Base-by-base conservation (phyloP, 2,888 invertebrate genomes). In the Watsonalla binaria region DNA sequence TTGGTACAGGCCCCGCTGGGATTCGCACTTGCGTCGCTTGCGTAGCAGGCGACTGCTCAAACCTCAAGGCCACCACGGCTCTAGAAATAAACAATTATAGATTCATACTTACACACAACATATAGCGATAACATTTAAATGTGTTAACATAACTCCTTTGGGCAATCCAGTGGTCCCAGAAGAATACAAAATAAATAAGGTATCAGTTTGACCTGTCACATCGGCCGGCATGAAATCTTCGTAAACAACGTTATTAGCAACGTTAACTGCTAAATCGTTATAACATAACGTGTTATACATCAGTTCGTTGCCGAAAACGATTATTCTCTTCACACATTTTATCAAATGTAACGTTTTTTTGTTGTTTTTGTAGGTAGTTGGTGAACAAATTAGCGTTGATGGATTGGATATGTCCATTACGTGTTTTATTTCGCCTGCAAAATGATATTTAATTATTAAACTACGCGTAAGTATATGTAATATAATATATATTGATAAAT, bases 101-200 rank as follows among this genome's bases (percentile, higher is more conserved):
- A 54, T 11, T 6, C 5, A 42, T 60, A 84, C 86, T 74, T 69
- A 85, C 85, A 75, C 9, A 42, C 52, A 57, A 63, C 75, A 66
- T 0, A 67, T 59, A 46, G 68, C 52, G 0, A 87, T 54, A 0
- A 80, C 61, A 62, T 84, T 87, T 0, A 76, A 53, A 61, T 89
- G 88, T 0, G 86, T 78, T 15, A 80, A 35, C 78, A 84, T 77
- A 0, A 88, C 89, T 4, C 87, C 89, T 60, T 89, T 89, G 0
- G 87, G 82, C 50, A 88, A 7, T 0, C 89, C 88, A 0, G 88
- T 88, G 0, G 89, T 89, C 0, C 89, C 89, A 2, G 88, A 89
- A 0, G 89, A 89, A 55, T 86, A 88, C 34, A 87, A 47, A 13
- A 89, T 72, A 8, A 84, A 67, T 7, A 76, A 45, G 0, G 76